Evolutionary conservation across 2,888 invertebrate genomes (phyloP).

Genomic region (Boloria euphrosyne): DNA sequence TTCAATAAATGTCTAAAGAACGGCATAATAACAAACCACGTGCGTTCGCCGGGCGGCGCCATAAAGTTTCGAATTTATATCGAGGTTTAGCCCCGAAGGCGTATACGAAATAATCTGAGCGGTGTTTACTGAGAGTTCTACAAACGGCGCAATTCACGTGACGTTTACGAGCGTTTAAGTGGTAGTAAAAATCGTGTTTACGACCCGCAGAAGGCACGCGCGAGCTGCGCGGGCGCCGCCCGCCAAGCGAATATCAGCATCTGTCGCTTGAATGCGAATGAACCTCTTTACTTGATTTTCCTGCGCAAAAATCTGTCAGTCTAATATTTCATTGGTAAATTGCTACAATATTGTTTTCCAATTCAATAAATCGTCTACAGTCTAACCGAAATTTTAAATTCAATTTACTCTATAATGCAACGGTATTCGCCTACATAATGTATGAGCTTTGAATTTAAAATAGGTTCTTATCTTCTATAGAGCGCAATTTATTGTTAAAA

Average conservation of each 20-base stretch:
- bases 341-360: conserved; percentile 14
- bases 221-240: conserved; percentile 58
- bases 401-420: conserved; percentile 22
- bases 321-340: conserved; percentile 16
- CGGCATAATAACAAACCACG: conserved; percentile 80
- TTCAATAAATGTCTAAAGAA: conserved; percentile 80
- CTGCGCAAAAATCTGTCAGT: conserved; percentile 22
- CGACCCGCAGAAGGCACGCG: conserved; percentile 63
- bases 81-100: conserved; percentile 78
- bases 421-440: conserved; percentile 23
- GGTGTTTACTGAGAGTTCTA: conserved; percentile 79
- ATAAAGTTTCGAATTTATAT: conserved; percentile 81
- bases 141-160: conserved; percentile 79
- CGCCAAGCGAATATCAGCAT: conserved; percentile 58
- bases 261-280: conserved; percentile 66
- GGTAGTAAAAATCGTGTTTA: conserved; percentile 81
- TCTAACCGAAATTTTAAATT: conserved; percentile 20
- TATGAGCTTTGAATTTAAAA: conserved; percentile 25
- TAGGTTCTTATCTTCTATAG: conserved; percentile 22
- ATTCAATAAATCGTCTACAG: conserved; percentile 7
- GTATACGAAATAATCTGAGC: conserved; percentile 79
- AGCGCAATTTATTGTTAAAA: conserved; percentile 10
- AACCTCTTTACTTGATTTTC: conserved; percentile 40
- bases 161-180: conserved; percentile 79
- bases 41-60: conserved; percentile 66